Evolutionary conservation across 2,113 vertebrate genomes (phyloP).

Genomic region (Heptranchias perlo): DNA sequence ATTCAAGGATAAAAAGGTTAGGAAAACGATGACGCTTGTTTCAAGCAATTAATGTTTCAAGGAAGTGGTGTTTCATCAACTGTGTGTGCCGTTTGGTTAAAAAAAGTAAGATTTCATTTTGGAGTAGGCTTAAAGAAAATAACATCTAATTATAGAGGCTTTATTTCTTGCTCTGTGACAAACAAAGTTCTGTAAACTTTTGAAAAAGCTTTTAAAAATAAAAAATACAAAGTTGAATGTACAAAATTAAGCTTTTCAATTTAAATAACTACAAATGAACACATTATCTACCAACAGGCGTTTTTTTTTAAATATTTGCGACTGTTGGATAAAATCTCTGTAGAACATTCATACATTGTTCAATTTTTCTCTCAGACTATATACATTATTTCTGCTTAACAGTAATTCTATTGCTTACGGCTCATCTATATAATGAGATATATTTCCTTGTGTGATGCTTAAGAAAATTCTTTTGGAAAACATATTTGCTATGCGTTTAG

Average conservation of each 20-base stretch:
- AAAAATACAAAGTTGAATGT: slow-evolving; percentile 45
- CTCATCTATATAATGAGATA: slow-evolving; percentile 49
- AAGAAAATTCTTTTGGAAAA: not conserved
- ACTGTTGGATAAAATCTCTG: slow-evolving; percentile 31
- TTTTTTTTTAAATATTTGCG: slow-evolving; percentile 41
- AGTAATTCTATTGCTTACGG: slow-evolving; percentile 35
- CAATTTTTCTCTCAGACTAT: slow-evolving; percentile 30
- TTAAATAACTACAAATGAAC: slow-evolving; percentile 48
- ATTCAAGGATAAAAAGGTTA: not conserved
- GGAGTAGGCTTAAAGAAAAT: not conserved
- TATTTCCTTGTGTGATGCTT: not conserved
- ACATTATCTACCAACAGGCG: slow-evolving; percentile 47
- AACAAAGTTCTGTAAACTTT: slow-evolving; percentile 46
- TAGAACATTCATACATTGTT: slow-evolving; percentile 13
- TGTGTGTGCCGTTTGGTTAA: not conserved
- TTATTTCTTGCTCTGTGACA: slow-evolving; percentile 49
- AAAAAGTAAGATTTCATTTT: slow-evolving; percentile 20
- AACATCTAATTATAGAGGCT: slow-evolving; percentile 52
- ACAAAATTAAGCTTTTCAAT: slow-evolving; percentile 47
- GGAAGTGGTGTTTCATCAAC: not conserved
- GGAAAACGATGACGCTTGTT: not conserved
- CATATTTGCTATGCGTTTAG: not conserved
- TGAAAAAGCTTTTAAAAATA: slow-evolving; percentile 47
- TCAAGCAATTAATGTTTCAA: not conserved
- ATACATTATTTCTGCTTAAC: slow-evolving; percentile 27